Base-by-base conservation (phyloP, 1,140 invertebrate genomes). In the Pseudomyrmex concolor region DNA sequence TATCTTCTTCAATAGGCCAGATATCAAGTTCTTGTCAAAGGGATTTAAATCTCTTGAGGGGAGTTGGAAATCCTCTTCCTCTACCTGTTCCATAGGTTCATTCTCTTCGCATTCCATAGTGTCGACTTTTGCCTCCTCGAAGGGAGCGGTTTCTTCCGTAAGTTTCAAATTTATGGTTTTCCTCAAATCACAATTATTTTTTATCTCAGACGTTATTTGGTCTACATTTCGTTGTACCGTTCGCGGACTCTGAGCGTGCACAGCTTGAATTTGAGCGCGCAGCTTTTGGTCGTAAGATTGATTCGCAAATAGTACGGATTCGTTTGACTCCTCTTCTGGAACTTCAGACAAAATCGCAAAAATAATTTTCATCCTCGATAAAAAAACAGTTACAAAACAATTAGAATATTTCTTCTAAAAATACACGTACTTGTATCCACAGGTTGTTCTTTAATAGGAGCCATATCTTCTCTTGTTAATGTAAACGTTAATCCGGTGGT, bases 11-110 rank as follows among this genome's bases (percentile, higher is more conserved):
- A 95, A 90, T n/a, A 95, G 91, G 48, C 92, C 91, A 17, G 92
- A 87, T 67, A 95, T 95, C 8, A 95, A 84, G 50, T 86, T 90
- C 66, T 93, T 91, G 71, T 94, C 94, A 83, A 95, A 95, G 15
- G 95, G 95, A 94, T 95, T 92, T 64, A 94, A 92, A 50, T 94
- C 89, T 45, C 89, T 92, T 0, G 87, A 80, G n/a, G 93, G 92
- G n/a, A 93, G 81, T 55, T 92, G 87, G 50, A 92, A 93, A 34
- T 86, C 86, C 74, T 93, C 92, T 45, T 93, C 90, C 10, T 94
- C 91, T 4, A 82, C 82, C 68, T 89, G 84, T 64, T 93, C 93
- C 92, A 94, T 94, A 1, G 93, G 92, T 62, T 94, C 93, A n/a
- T 86, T 72, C n/a, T 92, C 91, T 7, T 92, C 91, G 17, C 89